Evolutionary conservation across 2,888 invertebrate genomes (phyloP), one percentile per base, ranked within the genome.

Genomic region (Myathropa florea): DNA sequence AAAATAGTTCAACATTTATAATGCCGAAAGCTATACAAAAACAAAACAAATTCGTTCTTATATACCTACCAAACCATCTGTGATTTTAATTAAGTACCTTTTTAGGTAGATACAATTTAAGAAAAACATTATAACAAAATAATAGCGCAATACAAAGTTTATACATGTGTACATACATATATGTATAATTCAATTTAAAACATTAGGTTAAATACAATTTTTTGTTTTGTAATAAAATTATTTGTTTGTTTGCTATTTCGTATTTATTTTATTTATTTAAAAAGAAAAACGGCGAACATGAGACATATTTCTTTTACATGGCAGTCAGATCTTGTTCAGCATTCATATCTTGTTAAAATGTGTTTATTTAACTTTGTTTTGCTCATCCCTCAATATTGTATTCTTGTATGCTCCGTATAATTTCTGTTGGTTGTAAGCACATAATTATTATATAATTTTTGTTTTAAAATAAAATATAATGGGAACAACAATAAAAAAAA

Each of bases 31-130:
- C 80, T 70, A 71, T 57, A 59, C 39, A 70, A 64, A 79, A 73
- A 76, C 75, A 83, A 79, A 70, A 79, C 67, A 77, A 73, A 81
- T 82, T 85, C 72, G 67, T 86, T 85, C 67, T 73, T 83, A 79
- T 79, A 83, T 67, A 82, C 86, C 86, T 86, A 86, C 86, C 86
- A 86, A 86, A 83, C 84, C 83, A 89, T 88, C 89, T 89, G 89
- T 89, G 89, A 89, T 89, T 89, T 89, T 89, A 88, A 86, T 89
- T 89, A 89, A 89, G 89, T 89, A 89, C 89, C 89, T 88, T 88
- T 89, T 88, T 80, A 78, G 77, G 88, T 85, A 80, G 84, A 88
- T 87, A 83, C 87, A 86, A 71, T 83, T 78, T 86, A 86, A 86
- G 86, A 86, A 57, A 46, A 81, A 63, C 68, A 81, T 68, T 28